These are phyloP conservation scores for Rhombomys opimus DNA, from an alignment of 2,113 vertebrate genomes.

Conservation along the genomic window DNA sequence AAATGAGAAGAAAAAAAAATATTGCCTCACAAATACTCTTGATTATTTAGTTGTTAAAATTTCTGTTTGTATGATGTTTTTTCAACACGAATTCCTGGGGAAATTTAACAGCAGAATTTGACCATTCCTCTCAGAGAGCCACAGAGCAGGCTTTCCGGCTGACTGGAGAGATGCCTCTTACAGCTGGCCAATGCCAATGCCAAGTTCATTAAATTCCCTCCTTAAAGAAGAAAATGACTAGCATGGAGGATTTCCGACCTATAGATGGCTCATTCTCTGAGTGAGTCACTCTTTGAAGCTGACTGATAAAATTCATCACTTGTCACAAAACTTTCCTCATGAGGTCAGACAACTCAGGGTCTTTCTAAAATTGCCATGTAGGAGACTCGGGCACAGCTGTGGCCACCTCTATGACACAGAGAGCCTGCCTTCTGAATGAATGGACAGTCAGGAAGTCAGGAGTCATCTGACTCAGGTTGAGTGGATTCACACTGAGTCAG, in stretches of 20 bases:
- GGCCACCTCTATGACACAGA: constrained; percentile 59
- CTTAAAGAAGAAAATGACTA: constrained; percentile 28
- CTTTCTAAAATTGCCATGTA: constrained; percentile 29
- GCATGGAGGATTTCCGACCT: constrained; percentile 59
- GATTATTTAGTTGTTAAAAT: neutral
- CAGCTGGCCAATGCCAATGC: neutral
- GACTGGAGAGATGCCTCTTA: constrained; percentile 22
- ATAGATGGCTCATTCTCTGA: constrained; percentile 60
- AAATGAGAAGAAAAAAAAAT: neutral
- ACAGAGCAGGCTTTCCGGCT: neutral
- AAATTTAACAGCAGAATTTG: neutral
- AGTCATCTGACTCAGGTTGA: neutral
- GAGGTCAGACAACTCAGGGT: neutral
- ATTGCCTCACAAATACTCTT: neutral
- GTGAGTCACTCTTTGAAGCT: constrained; percentile 71
- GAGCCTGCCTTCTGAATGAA: neutral
- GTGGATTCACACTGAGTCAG: constrained; percentile 25
- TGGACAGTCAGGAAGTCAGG: neutral
- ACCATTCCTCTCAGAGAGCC: neutral
- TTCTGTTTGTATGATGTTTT: constrained; percentile 28
- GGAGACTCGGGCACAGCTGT: neutral
- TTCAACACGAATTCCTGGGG: neutral
- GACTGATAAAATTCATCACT: constrained; percentile 78
- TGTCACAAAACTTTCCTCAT: constrained; percentile 57
- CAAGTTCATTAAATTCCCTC: constrained; percentile 38